Base-by-base conservation (phyloP, 1,140 invertebrate genomes). In the Cotesia glomerata region DNA sequence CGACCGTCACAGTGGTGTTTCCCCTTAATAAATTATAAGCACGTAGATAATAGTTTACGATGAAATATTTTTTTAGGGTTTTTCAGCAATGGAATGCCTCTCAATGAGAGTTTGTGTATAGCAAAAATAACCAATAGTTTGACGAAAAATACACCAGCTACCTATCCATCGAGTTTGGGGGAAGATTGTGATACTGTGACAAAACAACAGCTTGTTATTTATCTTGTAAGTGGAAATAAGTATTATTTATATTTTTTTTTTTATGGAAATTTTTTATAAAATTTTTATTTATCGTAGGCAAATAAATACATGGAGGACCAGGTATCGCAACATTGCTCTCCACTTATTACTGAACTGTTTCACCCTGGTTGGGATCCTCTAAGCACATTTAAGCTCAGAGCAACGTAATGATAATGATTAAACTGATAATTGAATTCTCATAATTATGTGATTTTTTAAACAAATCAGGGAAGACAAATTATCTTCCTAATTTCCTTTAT, bases 221-320 rank as follows among this genome's bases (percentile, higher is more conserved):
- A 88, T 83, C 86, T 93, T 83, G 91, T 92, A 84, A 84, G n/a
- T n/a, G n/a, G n/a, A n/a, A n/a, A n/a, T n/a, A n/a, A n/a, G 85
- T 80, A 71, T 69, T 26, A 65, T 73, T n/a, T 45, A 11, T 16
- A 45, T 63, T 36, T 11, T 34, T 66, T 32, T 66, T 71, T 16
- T 14, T 74, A 39, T 3, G 18, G 58, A 59, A 49, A 45, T 7
- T 34, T 67, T 26, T 26, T 26, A 26, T 26, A 26, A 26, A 26
- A 65, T 76, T 71, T 77, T 81, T 74, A 73, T 75, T 73, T 77
- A 58, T 88, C 89, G 74, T 78, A 94, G 92, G 90, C 93, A 61
- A 88, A 88, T 26, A 93, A 93, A 81, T 92, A 97, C 85, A 91
- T 98, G 90, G 90, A 92, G 72, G 95, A 98, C 85, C 96, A 92